Evolutionary conservation across 2,888 invertebrate species (phyloP), one percentile per base, ranked within the genome.

Genomic region (Limnephilus lunatus): DNA sequence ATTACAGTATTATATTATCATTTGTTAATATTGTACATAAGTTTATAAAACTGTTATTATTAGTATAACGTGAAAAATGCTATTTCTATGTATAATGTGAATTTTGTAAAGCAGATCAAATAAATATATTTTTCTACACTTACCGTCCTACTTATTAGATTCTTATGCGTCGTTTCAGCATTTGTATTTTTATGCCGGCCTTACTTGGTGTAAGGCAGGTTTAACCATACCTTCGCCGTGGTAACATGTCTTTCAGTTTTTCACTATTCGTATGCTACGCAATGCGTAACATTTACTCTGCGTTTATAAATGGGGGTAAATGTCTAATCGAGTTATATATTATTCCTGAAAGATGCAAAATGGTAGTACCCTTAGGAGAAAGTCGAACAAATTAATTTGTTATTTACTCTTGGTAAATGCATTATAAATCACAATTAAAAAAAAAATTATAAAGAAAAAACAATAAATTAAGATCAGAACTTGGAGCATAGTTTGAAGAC

Each of bases 1-100:
- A 19, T 83, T 83, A 83, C 83, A 83, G 83, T 83, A 83, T 83
- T 83, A 83, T 83, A 83, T 83, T 83, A 83, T 83, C 19, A 83
- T 83, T 83, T 83, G 83, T 83, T 35, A 83, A 83, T 83, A 83
- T 83, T 83, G 39, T 83, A 83, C 25, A 83, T 32, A 83, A 83
- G 32, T 83, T 83, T 83, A 83, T 68, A 25, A 68, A 68, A 68
- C 68, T 68, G 68, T 25, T 68, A 68, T 68, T 68, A 68, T 68
- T 68, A 68, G 68, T 68, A n/a, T 25, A n/a, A 44, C 12, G 44
- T 68, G 68, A 68, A 68, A 44, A 68, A 7, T 68, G 25, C 68
- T 68, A 68, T 68, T 68, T n/a, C 25, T 68, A 68, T 68, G 25
- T n/a, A 25, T 68, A 68, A 25, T 68, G 68, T 68, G 68, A 68